Percentiles rank a stretch among this genome's conserved stretches.
Conservation (phyloP, 2,888 invertebrate species). For the Parasteatoda lunata region DNA sequence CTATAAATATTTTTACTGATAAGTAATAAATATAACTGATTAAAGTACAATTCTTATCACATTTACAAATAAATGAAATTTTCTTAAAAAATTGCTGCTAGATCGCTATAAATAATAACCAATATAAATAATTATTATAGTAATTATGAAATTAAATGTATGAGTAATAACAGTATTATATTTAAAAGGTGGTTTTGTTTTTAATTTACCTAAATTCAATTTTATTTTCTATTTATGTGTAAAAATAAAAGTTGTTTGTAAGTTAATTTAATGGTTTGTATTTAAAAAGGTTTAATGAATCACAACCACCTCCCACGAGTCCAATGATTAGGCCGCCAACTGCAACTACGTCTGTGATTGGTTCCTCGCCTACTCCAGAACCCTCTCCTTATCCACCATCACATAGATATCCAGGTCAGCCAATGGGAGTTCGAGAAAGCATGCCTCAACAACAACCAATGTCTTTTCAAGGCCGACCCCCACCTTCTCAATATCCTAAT, state of each 20-base stretch:
- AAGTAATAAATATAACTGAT: too few species aligned
- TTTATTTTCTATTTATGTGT: too few species aligned
- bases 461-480: slow-evolving; percentile 53
- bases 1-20: too few species aligned
- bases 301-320: slow-evolving; percentile 40
- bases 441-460: slow-evolving; percentile 53
- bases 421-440: slow-evolving; percentile 37
- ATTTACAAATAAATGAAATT: too few species aligned
- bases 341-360: slow-evolving; percentile 52
- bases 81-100: too few species aligned
- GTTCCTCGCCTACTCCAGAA: slow-evolving; percentile 49
- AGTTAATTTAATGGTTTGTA: not conserved
- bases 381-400: slow-evolving; percentile 49
- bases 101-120: too few species aligned
- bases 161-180: too few species aligned
- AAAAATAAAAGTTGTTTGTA: not conserved
- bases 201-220: too few species aligned
- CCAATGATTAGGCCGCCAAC: slow-evolving; percentile 61
- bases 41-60: too few species aligned
- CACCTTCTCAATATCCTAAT: slow-evolving; percentile 55
- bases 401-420: slow-evolving; percentile 56
- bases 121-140: too few species aligned
- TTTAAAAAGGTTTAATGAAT: slow-evolving; percentile 20
- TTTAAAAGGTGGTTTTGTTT: too few species aligned
- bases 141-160: too few species aligned